Evolutionary conservation across 1,140 invertebrate species (phyloP).

Genomic region (Leptinotarsa lineolata): DNA sequence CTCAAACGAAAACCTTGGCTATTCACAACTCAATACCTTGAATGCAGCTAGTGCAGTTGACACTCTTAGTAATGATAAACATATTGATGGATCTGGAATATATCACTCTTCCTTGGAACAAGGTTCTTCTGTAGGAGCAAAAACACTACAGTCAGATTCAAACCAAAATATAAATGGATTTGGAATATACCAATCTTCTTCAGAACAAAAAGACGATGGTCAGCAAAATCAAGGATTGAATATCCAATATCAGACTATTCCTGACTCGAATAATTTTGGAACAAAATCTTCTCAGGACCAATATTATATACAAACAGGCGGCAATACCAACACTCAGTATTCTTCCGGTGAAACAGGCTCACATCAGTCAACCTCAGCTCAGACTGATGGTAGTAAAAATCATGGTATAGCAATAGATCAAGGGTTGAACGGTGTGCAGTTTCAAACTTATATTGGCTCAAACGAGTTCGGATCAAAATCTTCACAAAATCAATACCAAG

Average conservation of each 20-base stretch:
- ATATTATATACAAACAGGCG: background rate
- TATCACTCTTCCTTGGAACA: background rate
- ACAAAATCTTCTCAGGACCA: slow-evolving; percentile 13
- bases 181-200: background rate
- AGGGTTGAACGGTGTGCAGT: background rate
- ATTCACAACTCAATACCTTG: background rate
- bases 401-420: too few relatives aligned
- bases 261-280: slow-evolving; percentile 16
- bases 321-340: background rate
- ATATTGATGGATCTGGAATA: background rate
- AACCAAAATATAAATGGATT: background rate
- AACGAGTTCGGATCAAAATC: background rate
- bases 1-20: slow-evolving; percentile 13
- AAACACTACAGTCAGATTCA: background rate
- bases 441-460: background rate
- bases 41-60: background rate
- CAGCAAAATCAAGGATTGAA: slow-evolving; percentile 6
- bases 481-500: background rate
- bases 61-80: background rate
- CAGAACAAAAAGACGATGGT: background rate
- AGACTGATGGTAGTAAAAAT: too few relatives aligned
- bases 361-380: too few relatives aligned
- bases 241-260: slow-evolving; percentile 23
- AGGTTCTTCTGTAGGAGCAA: background rate
- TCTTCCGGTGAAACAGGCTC: too few relatives aligned